Percentiles rank a stretch among this genome's conserved stretches.
These are phyloP conservation scores for Acleris emargana DNA, from an alignment of 2,888 invertebrate genomes.

Conservation along the genomic window DNA sequence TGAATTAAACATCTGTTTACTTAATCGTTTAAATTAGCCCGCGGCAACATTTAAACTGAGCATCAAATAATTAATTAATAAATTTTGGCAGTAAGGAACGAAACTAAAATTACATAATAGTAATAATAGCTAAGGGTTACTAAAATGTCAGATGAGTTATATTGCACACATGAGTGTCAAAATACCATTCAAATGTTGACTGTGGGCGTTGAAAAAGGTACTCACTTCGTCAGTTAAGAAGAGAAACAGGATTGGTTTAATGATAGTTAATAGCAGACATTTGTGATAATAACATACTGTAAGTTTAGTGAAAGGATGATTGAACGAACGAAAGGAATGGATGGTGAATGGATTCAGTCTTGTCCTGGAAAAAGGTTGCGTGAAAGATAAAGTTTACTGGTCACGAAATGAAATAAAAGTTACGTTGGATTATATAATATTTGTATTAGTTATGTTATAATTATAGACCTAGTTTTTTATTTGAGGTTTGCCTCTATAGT, in stretches of 20 bases:
- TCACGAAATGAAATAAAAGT: too few relatives aligned
- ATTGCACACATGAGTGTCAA: not conserved
- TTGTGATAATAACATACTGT: conserved; percentile 14
- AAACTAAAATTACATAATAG: conserved; percentile 14
- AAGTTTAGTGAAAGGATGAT: conserved; percentile 17
- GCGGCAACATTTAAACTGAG: conserved; percentile 4
- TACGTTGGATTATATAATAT: too few relatives aligned
- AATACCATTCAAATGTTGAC: too few relatives aligned
- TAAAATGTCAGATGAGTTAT: conserved; percentile 23
- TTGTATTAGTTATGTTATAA: too few relatives aligned
- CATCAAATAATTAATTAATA: not conserved
- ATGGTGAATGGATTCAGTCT: conserved; percentile 3
- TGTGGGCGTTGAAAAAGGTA: too few relatives aligned
- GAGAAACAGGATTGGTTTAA: conserved; percentile 17
- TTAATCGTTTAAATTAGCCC: conserved; percentile 6
- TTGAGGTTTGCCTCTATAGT: too few relatives aligned
- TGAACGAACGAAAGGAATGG: conserved; percentile 16
- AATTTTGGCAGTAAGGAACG: not conserved
- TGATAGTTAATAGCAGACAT: conserved; percentile 19
- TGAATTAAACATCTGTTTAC: conserved; percentile 9
- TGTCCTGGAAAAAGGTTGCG: not conserved
- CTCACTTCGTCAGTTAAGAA: not conserved
- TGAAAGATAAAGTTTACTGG: too few relatives aligned
- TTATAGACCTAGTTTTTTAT: too few relatives aligned
- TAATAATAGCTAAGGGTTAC: conserved; percentile 25